A percentile compares a stretch with the other conserved stretches of the same genome.
phyloP scores from a whole-genome alignment of 2,888 invertebrate genomes.

The Leucania comma region DNA sequence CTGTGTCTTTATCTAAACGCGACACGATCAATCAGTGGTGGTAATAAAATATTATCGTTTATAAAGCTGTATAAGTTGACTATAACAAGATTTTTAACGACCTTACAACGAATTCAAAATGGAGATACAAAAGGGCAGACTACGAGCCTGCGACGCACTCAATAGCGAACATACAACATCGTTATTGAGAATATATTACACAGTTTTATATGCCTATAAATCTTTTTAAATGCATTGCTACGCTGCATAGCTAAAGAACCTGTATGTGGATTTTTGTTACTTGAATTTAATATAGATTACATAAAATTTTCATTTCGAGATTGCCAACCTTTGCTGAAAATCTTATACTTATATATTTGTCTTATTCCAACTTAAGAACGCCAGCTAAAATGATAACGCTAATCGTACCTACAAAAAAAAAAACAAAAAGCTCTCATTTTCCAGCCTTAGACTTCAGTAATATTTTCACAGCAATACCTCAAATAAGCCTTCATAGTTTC shows the following conservation, averaged over 20 bases:
- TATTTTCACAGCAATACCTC: slow-evolving; percentile 50
- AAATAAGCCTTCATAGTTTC: slow-evolving; percentile 52
- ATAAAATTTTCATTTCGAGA: background rate
- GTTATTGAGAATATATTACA: slow-evolving; percentile 59
- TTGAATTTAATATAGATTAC: background rate
- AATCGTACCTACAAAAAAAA: slow-evolving; percentile 35
- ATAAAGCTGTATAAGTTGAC: slow-evolving; percentile 49
- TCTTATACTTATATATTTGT: background rate
- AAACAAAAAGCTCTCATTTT: slow-evolving; percentile 27
- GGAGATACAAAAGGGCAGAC: slow-evolving; percentile 49
- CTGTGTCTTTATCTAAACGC: slow-evolving; percentile 4
- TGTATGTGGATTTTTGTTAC: slow-evolving; percentile 10
- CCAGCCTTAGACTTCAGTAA: slow-evolving; percentile 33
- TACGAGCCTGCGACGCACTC: slow-evolving; percentile 32
- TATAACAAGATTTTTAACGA: slow-evolving; percentile 55
- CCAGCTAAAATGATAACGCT: slow-evolving; percentile 4
- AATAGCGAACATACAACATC: slow-evolving; percentile 51
- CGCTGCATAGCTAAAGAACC: slow-evolving; percentile 36
- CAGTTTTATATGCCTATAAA: slow-evolving; percentile 59
- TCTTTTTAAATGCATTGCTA: slow-evolving; percentile 47
- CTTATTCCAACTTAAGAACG: background rate
- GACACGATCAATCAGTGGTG: slow-evolving; percentile 37
- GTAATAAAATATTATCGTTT: slow-evolving; percentile 40
- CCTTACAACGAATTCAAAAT: slow-evolving; percentile 40
- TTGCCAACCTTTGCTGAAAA: background rate